A percentile compares a stretch with the other conserved stretches of the same genome.
phyloP scores from a whole-genome alignment of 2,888 invertebrate species.

The Leuctra nigra region DNA sequence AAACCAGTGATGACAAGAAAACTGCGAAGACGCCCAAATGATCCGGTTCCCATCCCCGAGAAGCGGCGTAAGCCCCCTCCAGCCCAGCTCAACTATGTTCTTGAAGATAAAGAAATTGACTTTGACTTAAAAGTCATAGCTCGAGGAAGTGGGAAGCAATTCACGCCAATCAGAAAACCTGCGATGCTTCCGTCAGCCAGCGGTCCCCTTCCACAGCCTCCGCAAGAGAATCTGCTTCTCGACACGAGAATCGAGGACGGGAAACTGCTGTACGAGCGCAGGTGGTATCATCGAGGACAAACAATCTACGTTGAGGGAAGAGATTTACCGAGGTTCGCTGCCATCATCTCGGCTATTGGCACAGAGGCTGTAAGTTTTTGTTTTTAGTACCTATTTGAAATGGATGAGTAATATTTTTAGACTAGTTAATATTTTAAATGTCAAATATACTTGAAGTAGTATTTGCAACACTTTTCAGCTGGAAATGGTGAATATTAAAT shows the following conservation, averaged over 20 bases:
- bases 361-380: conserved; percentile 80
- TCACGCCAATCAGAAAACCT: conserved; percentile 46
- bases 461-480: no score
- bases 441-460: no score
- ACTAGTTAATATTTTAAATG: no score
- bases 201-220: conserved; percentile 18
- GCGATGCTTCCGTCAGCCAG: conserved; percentile 23
- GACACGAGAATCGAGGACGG: conserved; percentile 93
- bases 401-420: no score
- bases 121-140: conserved; percentile 76
- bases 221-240: conserved; percentile 23
- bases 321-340: conserved; percentile 77
- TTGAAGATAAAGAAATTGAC: conserved; percentile 86
- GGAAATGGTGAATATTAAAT: no score
- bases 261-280: conserved; percentile 83
- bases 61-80: conserved; percentile 75
- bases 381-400: no score
- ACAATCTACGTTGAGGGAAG: conserved; percentile 86
- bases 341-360: conserved; percentile 85
- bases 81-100: conserved; percentile 76
- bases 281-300: conserved; percentile 94
- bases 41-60: conserved; percentile 82
- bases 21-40: conserved; percentile 84
- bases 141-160: conserved; percentile 40
- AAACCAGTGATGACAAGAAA: conserved; percentile 95